Evolutionary conservation across 2,888 invertebrate species (phyloP), one percentile per base, ranked within the genome.

Genomic region (Oligia fasciuncula): DNA sequence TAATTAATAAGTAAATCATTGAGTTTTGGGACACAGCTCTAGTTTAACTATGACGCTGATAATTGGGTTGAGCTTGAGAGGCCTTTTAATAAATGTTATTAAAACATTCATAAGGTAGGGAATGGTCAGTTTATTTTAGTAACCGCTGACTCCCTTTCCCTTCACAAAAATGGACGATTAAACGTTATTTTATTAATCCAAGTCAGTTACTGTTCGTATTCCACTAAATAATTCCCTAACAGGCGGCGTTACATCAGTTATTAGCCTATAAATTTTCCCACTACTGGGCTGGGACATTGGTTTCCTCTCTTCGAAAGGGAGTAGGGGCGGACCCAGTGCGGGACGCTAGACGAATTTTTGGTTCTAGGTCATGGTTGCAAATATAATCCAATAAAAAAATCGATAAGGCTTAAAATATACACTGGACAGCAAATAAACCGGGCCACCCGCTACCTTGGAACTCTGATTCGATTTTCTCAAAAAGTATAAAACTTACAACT

Each of bases 91-190:
- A 80, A 43, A 76, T 81, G 73, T 54, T 88, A 71, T 40, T 40
- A 40, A 60, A 88, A 71, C 11, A 84, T 88, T 87, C 69, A 80
- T 74, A 65, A 73, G 57, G 77, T 63, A 73, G 71, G 73, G 76
- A 79, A 81, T 79, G 79, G 62, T 70, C 60, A 19, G n/a, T 51
- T 54, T 88, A 73, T 82, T 79, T 80, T 54, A 73, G 72, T 77
- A 80, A 73, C 80, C 70, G 70, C 73, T 73, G 62, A 76, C 66
- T 23, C 57, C n/a, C 68, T 49, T 49, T 85, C 46, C 65, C 29
- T 57, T 76, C 54, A n/a, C 63, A 72, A 76, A 77, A 77, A 74
- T 71, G 43, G 8, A 72, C 63, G 73, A 77, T 29, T 83, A 43
- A 71, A 73, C 40, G 60, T 62, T 46, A 40, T 85, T 29, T 86